These are phyloP conservation scores for Clavelina lepadiformis DNA, from an alignment of 23 tunicate species.

Conservation along the genomic window DNA sequence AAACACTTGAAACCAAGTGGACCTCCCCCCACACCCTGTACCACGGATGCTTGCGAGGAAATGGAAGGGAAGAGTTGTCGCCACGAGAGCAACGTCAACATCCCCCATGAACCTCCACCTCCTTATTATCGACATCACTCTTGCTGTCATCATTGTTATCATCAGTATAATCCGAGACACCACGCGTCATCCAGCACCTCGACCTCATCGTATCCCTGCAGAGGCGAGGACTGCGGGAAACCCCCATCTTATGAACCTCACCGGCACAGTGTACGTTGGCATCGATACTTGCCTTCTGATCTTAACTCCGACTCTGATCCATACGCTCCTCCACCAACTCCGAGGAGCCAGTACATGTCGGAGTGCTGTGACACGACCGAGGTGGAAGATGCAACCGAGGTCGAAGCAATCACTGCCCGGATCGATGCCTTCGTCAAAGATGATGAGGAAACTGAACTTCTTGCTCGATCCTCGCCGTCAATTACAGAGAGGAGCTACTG, in stretches of 20 bases:
- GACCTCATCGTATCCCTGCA: constrained; percentile 38
- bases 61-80: constrained; percentile 6
- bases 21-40: constrained; percentile 83
- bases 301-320: constrained; percentile 79
- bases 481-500: constrained; percentile 32
- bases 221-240: constrained; percentile 10
- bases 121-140: constrained; percentile 46
- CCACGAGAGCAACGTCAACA: constrained; percentile 5
- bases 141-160: constrained; percentile 46
- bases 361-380: constrained; percentile 77
- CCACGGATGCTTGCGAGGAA: constrained; percentile 75
- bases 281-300: constrained; percentile 28
- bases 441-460: constrained; percentile 27
- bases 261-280: constrained; percentile 9
- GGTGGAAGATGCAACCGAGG: constrained; percentile 50
- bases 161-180: constrained; percentile 16
- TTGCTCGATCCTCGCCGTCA: constrained; percentile 36
- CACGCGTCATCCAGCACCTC: constrained; percentile 19
- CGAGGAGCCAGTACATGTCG: constrained; percentile 87
- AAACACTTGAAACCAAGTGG: constrained; percentile 5
- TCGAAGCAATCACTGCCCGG: constrained; percentile 35
- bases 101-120: constrained; percentile 67
- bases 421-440: constrained; percentile 17
- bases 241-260: constrained; percentile 28
- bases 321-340: constrained; percentile 93